These are phyloP conservation scores for Lepus timidus DNA, from an alignment of 2,113 vertebrate genomes.

Conservation along the genomic window DNA sequence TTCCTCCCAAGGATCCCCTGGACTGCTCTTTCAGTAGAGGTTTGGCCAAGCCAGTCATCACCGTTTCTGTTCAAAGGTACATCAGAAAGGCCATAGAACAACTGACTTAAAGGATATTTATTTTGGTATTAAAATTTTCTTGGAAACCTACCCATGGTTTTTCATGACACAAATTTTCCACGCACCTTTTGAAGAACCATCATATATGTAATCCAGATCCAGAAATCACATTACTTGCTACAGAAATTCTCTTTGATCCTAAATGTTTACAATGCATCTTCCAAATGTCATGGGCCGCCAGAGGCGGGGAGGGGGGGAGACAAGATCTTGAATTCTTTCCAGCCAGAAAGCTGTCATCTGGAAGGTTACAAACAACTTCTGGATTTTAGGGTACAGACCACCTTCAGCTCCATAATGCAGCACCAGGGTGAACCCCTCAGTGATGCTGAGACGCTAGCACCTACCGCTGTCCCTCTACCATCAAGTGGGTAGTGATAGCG, in stretches of 20 bases:
- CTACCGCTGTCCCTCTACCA: not conserved
- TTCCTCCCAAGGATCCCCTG: not conserved
- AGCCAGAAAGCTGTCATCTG: not conserved
- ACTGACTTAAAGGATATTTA: no score
- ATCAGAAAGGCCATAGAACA: no score
- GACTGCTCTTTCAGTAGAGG: not conserved
- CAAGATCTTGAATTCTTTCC: not conserved
- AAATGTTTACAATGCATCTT: not conserved
- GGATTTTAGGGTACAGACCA: not conserved
- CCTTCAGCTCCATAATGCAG: conserved; percentile 11
- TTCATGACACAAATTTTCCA: no score
- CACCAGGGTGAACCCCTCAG: not conserved
- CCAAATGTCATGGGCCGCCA: not conserved
- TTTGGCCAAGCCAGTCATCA: not conserved
- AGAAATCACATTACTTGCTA: not conserved
- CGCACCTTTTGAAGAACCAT: no score
- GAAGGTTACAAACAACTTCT: not conserved
- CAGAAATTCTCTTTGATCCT: not conserved
- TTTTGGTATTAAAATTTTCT: no score
- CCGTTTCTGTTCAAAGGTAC: not conserved
- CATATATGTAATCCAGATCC: not conserved
- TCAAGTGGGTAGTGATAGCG: not conserved
- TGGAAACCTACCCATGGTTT: no score
- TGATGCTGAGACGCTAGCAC: not conserved
- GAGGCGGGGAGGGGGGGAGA: not conserved